Evolutionary conservation across 2,113 vertebrate species (phyloP).

Genomic region (Sapayoa aenigma): DNA sequence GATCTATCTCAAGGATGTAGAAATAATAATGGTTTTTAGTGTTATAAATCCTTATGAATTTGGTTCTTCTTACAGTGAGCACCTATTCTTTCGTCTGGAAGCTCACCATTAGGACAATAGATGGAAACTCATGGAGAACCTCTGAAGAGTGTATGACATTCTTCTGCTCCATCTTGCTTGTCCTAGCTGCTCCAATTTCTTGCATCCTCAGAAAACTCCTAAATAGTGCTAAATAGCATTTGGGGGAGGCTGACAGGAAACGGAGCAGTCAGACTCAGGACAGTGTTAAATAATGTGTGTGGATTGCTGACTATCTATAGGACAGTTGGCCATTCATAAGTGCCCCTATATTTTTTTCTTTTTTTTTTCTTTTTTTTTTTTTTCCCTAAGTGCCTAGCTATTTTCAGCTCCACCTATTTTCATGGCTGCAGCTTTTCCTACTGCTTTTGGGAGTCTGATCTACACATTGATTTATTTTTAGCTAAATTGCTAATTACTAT

Average conservation of each 20-base stretch:
- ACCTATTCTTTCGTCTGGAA: not conserved
- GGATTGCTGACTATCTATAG: not conserved
- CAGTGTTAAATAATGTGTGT: not conserved
- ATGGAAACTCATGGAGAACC: not conserved
- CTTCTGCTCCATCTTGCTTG: not conserved
- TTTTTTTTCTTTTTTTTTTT: not conserved
- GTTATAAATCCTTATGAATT: not conserved
- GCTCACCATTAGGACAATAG: not conserved
- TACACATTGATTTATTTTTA: slow-evolving; percentile 59
- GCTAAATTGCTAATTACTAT: slow-evolving; percentile 65
- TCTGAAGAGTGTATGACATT: not conserved
- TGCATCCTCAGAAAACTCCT: not conserved
- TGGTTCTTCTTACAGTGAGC: not conserved
- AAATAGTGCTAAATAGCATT: not conserved
- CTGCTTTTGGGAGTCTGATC: slow-evolving; percentile 47
- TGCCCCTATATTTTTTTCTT: not conserved
- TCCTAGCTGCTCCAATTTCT: not conserved
- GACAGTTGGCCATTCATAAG: not conserved
- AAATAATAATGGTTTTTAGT: not conserved
- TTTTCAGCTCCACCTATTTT: slow-evolving; percentile 56
- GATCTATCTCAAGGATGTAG: not conserved
- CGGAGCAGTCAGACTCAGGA: not conserved
- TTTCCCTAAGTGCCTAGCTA: not conserved
- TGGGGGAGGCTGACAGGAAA: not conserved
- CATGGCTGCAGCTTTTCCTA: slow-evolving; percentile 58